Evolutionary conservation across 2,113 vertebrate species (phyloP), one percentile per base, ranked within the genome.

Genomic region (Blennius ocellaris): DNA sequence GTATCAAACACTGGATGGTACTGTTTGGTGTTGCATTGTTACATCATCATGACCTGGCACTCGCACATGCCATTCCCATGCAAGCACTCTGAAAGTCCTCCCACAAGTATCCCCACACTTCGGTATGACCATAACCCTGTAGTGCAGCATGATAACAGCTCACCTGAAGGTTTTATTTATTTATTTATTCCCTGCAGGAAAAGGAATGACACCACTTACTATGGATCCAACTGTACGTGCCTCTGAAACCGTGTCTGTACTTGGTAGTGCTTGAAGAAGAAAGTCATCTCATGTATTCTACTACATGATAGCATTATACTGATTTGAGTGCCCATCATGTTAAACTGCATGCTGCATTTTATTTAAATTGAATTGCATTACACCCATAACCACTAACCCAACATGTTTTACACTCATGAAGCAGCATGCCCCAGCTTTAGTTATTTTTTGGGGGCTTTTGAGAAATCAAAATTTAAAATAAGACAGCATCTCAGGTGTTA

Each of bases 211-310:
- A 78, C 73, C 30, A 58, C 75, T 83, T 54, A 57, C 17, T 83
- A 78, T 50, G 49, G 80, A 84, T 85, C 55, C 73, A 87, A 86
- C 78, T 85, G 73, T 87, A 87, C 52, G 90, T 93, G 92, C 87
- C 92, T 94, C 80, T 73, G 80, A 75, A 88, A 89, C 56, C 76
- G 83, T 81, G 87, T 86, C 86, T 88, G 77, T 90, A 88, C 78
- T 84, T 60, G 9, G 56, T 85, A 73, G 69, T 57, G 84, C 83
- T 89, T 88, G 73, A 89, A 69, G 69, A 82, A 58, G 67, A 73
- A 59, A 59, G 82, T 69, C 70, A 63, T 81, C 73, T 69, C 67
- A 47, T 80, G 72, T 83, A 88, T 86, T 88, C 74, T 77, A 64
- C 70, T 73, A 73, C 69, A 69, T 73, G 76, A 69, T 70, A 83